Conservation (phyloP, 2,888 invertebrate species). For the Tolmerus cingulatus region DNA sequence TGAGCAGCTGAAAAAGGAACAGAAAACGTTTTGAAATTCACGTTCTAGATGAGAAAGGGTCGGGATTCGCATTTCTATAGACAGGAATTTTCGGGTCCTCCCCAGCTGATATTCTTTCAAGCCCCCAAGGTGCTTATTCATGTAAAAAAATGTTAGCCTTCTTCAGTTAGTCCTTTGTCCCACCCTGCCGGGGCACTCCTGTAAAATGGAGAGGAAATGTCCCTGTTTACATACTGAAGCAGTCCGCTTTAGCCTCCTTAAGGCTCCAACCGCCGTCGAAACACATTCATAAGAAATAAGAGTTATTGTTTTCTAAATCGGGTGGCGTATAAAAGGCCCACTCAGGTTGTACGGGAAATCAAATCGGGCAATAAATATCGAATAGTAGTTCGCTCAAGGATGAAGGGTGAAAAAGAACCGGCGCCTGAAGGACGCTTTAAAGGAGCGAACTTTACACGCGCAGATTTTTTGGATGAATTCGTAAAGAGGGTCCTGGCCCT, state of each 20-base stretch:
- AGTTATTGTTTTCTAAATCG: conserved; percentile 29
- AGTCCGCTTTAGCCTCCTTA: neutral
- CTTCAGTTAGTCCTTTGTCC: neutral
- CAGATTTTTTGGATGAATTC: conserved; percentile 27
- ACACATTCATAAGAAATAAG: conserved; percentile 23
- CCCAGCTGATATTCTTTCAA: neutral
- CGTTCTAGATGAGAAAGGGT: neutral
- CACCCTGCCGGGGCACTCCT: neutral
- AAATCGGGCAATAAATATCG: conserved; percentile 34
- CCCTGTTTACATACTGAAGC: neutral
- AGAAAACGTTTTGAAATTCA: neutral
- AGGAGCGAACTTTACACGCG: conserved; percentile 19
- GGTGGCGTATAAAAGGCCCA: neutral
- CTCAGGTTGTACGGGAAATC: conserved; percentile 6
- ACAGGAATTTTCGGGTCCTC: neutral
- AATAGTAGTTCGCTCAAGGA: conserved; percentile 21
- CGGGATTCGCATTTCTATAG: neutral
- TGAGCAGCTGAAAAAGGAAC: neutral
- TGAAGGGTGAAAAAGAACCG: neutral
- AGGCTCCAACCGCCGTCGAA: neutral
- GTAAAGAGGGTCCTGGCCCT: conserved; percentile 21
- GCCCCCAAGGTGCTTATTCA: conserved; percentile 7
- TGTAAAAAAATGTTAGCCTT: conserved; percentile 3
- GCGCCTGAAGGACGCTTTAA: conserved; percentile 3
- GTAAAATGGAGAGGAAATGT: neutral